Base-by-base conservation (phyloP, 2,113 vertebrate genomes). In the Peromyscus californicus region DNA sequence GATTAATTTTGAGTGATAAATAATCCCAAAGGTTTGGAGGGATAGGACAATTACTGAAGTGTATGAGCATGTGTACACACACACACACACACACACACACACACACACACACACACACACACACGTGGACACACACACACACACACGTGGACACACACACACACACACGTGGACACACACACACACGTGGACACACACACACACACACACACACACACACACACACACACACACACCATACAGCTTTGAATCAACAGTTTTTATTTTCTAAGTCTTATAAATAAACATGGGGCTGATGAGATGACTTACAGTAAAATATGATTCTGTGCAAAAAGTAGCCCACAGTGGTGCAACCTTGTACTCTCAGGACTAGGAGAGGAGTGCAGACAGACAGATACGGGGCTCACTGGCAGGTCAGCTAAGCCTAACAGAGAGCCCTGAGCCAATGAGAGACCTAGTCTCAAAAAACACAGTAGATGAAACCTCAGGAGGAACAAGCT, bases 1-100 rank as follows among this genome's bases (percentile, higher is more conserved):
- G 31, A 76, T 86, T 65, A 78, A 72, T 63, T 93, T 75, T 89
- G 76, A 94, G 26, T 76, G 57, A 83, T 72, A 95, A 84, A 80
- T 94, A 87, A 15, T 24, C 21, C 31, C 33, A 48, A 48, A 86
- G 8, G 15, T 36, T 86, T 67, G 9, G 42, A 31, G 31, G 31
- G 29, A 36, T 22, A 51, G 63, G 4, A 42, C 31, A 87, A 36
- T 11, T 69, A 33, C 61, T 86, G 17, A 86, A 86, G 8, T 48
- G 5, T 45, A 13, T 86, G 42, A 70, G 6, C 33, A n/a, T 33
- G 22, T 8, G 17, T 11, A 83, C 54, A 82, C 54, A 59, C 70
- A 74, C 22, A 75, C 72, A 39, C n/a, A 74, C n/a, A 72, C 69
- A 72, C 48, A 80, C 48, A 57, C 45, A 51, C 42, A 45, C 22